Conservation (phyloP, 2,113 vertebrate genomes). For the Caranx ignobilis region DNA sequence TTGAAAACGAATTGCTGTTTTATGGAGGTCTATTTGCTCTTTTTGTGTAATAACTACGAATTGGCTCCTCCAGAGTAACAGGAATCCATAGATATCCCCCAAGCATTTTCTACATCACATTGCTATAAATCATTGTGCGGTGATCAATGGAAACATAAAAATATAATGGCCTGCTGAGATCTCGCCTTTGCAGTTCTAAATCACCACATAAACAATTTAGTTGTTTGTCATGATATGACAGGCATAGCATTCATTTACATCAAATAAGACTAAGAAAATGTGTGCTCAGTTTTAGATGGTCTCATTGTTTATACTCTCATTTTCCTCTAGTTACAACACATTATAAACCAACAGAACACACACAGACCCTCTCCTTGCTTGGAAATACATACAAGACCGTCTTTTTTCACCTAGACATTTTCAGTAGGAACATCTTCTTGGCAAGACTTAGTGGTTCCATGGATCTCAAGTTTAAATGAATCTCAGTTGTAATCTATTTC, state of each 20-base stretch:
- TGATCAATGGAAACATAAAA: constrained; percentile 68
- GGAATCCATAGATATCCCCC: constrained; percentile 19
- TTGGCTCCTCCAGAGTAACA: constrained; percentile 5
- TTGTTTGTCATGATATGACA: constrained; percentile 4
- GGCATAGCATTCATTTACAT: not conserved
- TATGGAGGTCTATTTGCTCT: constrained; percentile 13
- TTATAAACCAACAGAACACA: not conserved
- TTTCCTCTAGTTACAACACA: not conserved
- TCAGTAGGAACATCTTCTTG: constrained; percentile 16
- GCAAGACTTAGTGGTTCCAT: constrained; percentile 20
- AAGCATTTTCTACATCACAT: constrained; percentile 48
- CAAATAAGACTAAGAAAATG: not conserved
- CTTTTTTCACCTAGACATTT: constrained; percentile 9
- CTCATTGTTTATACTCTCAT: not conserved
- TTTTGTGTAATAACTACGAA: constrained; percentile 29
- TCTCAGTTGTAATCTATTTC: constrained; percentile 38
- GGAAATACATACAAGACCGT: not conserved
- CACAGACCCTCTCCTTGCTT: constrained; percentile 1
- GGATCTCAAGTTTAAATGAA: constrained; percentile 41
- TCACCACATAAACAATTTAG: not conserved
- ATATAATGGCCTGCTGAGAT: constrained; percentile 36
- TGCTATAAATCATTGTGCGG: constrained; percentile 56
- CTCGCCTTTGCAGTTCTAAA: constrained; percentile 4
- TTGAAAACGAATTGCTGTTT: constrained; percentile 9
- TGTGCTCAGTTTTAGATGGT: not conserved